A percentile compares a stretch with the other conserved stretches of the same genome.
Conservation (phyloP, 2,113 vertebrate species). For the Xiphophorus couchianus region DNA sequence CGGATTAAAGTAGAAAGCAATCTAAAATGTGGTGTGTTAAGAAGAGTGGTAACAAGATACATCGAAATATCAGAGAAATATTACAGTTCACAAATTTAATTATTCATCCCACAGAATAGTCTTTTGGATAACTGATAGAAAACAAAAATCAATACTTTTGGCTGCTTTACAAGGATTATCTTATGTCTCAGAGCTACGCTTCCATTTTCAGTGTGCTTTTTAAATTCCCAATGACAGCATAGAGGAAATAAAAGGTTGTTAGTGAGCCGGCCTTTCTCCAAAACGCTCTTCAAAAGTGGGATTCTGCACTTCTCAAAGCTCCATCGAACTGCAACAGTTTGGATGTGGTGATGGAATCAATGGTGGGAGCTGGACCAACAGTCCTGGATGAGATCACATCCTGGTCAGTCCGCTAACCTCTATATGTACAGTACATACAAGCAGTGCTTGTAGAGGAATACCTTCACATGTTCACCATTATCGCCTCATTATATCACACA, state of each 20-base stretch:
- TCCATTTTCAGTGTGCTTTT: slow-evolving; percentile 70
- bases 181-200: slow-evolving; percentile 72
- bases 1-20: slow-evolving; percentile 69
- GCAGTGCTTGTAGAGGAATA: slow-evolving; percentile 76
- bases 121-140: slow-evolving; percentile 78
- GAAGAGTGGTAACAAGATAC: slow-evolving; percentile 82
- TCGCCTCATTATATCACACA: slow-evolving; percentile 54
- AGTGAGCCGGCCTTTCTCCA: slow-evolving; percentile 55
- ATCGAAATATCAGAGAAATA: slow-evolving; percentile 84
- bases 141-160: slow-evolving; percentile 78
- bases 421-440: slow-evolving; percentile 83
- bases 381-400: slow-evolving; percentile 39
- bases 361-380: slow-evolving; percentile 22
- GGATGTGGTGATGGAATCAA: slow-evolving; percentile 48
- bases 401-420: slow-evolving; percentile 66
- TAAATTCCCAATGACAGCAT: slow-evolving; percentile 63
- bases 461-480: slow-evolving; percentile 64
- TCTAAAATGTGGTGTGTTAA: slow-evolving; percentile 70
- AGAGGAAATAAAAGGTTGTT: slow-evolving; percentile 49
- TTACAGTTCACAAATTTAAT: slow-evolving; percentile 83
- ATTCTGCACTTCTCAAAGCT: slow-evolving; percentile 57
- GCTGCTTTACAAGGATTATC: slow-evolving; percentile 79
- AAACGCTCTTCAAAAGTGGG: slow-evolving; percentile 40
- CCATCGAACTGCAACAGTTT: slow-evolving; percentile 60
- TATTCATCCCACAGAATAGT: slow-evolving; percentile 78